Percentiles rank a stretch among this genome's conserved stretches.
Evolutionary conservation across 2,113 vertebrate species (phyloP).

Genomic region (Lophura nycthemera): DNA sequence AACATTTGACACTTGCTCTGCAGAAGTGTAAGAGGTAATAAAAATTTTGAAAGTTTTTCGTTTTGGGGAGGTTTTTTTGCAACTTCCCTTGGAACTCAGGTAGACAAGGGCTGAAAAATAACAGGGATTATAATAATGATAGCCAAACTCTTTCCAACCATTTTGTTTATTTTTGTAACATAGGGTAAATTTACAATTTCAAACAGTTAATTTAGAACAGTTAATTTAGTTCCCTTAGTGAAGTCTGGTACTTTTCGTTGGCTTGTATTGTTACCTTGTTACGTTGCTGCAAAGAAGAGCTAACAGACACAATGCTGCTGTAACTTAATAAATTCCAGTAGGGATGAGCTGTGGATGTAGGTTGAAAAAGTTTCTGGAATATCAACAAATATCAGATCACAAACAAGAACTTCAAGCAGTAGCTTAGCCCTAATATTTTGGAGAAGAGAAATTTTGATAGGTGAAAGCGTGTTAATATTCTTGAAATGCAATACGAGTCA

Average conservation of each 20-base stretch:
- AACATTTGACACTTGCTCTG: neutral
- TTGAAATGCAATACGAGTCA: neutral
- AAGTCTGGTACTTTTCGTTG: neutral
- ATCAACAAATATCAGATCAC: neutral
- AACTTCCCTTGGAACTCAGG: neutral
- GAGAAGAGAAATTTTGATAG: neutral
- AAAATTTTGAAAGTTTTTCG: neutral
- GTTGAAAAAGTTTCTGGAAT: neutral
- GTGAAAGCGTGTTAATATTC: neutral
- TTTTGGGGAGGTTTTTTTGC: neutral
- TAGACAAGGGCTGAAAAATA: fast-evolving
- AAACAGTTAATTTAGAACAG: neutral
- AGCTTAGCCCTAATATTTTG: neutral
- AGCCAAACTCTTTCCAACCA: neutral
- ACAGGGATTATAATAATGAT: fast-evolving
- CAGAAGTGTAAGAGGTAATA: neutral
- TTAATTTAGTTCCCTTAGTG: neutral
- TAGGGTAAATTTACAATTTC: neutral
- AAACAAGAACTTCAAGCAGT: neutral
- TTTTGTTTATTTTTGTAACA: neutral
- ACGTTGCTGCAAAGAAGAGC: fast-evolving
- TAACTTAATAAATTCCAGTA: neutral
- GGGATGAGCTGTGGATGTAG: fast-evolving
- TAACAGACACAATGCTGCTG: fast-evolving
- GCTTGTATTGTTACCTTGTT: neutral